Conservation (phyloP, 1,140 invertebrate species). For the Adoxophyes honmai region DNA sequence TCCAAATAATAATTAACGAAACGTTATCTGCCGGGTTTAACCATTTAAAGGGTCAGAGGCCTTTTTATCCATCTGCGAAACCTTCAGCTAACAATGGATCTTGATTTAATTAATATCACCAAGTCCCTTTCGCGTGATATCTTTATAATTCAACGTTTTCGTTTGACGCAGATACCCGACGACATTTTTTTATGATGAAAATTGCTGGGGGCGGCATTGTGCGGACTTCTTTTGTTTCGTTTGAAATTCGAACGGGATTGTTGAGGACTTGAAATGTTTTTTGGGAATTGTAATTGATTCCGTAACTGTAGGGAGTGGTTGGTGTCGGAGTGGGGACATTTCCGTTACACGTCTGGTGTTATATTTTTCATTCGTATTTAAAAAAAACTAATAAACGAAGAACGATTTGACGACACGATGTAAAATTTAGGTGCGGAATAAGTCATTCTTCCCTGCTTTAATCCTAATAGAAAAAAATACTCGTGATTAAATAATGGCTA, state of each 20-base stretch:
- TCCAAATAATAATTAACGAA: constrained; percentile 10
- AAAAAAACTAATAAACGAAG: too few relatives aligned
- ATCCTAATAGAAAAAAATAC: too few relatives aligned
- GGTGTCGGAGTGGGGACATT: too few relatives aligned
- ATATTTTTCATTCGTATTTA: too few relatives aligned
- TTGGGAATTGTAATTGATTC: constrained; percentile 14
- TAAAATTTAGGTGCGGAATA: too few relatives aligned
- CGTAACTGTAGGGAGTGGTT: neutral
- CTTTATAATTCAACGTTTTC: constrained; percentile 13
- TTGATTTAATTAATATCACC: constrained; percentile 9
- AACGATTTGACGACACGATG: too few relatives aligned
- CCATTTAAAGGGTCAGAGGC: neutral
- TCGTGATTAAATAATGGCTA: too few relatives aligned
- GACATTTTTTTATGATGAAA: constrained; percentile 18
- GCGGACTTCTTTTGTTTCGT: constrained; percentile 17
- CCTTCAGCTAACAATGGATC: constrained; percentile 6
- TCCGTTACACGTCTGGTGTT: too few relatives aligned
- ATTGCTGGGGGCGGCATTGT: constrained; percentile 15
- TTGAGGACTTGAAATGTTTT: constrained; percentile 9
- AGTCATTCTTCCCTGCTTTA: too few relatives aligned
- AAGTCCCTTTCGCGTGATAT: constrained; percentile 3
- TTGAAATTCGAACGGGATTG: constrained; percentile 11
- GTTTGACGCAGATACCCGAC: constrained; percentile 7
- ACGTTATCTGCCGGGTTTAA: constrained; percentile 4
- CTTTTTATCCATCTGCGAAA: constrained; percentile 7